These are phyloP conservation scores for Phyllostomus hastatus DNA, from an alignment of 2,113 vertebrate genomes.

Conservation along the genomic window DNA sequence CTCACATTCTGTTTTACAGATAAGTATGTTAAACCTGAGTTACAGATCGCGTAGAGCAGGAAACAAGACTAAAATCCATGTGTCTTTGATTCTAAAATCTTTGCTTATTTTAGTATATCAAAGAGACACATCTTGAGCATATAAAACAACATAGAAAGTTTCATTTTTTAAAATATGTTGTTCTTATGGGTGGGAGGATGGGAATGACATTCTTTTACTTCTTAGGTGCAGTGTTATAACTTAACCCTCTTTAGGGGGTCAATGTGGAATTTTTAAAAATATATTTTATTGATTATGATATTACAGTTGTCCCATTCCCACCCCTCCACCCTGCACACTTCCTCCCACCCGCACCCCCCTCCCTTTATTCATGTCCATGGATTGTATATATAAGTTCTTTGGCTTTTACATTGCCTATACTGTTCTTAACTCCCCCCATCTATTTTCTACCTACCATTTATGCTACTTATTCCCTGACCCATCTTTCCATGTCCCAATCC, in stretches of 20 bases:
- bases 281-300: no score
- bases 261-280: no score
- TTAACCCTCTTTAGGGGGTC: not conserved
- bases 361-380: no score
- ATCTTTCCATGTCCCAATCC: no score
- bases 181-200: not conserved
- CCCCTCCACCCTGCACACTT: no score
- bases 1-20: not conserved
- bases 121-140: fast-evolving
- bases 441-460: no score
- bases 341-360: no score
- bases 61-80: not conserved
- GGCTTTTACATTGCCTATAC: no score
- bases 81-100: not conserved
- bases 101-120: not conserved
- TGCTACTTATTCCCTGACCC: no score
- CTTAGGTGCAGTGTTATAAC: fast-evolving
- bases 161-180: not conserved
- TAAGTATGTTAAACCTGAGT: not conserved
- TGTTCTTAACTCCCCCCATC: no score
- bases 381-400: no score
- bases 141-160: not conserved
- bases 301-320: no score
- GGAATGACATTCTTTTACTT: not conserved
- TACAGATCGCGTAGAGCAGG: not conserved